phyloP scores from a whole-genome alignment of 2,888 invertebrate species.

The Branchellion lobata region DNA sequence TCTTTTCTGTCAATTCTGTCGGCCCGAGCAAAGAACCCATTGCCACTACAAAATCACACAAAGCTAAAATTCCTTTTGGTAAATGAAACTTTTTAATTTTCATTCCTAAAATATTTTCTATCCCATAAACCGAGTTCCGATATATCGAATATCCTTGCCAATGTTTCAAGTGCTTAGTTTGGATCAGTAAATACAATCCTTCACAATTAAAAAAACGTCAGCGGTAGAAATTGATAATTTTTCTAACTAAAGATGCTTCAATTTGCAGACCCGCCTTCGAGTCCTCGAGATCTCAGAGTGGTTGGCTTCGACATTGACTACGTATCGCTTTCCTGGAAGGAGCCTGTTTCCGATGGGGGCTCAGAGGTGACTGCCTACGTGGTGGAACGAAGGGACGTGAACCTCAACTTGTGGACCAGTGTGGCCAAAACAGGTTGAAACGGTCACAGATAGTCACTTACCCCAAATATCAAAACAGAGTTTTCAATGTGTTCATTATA shows the following conservation, averaged over 20 bases:
- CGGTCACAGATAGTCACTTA: neutral
- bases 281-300: slow-evolving; percentile 53
- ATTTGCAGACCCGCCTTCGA: slow-evolving; percentile 56
- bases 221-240: no score
- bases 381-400: slow-evolving; percentile 53
- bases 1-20: slow-evolving; percentile 81
- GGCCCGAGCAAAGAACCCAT: slow-evolving; percentile 66
- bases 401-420: slow-evolving; percentile 46
- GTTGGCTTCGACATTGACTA: slow-evolving; percentile 55
- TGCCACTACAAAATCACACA: slow-evolving; percentile 73
- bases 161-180: no score
- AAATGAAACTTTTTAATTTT: slow-evolving; percentile 57
- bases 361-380: slow-evolving; percentile 54
- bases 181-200: no score
- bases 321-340: slow-evolving; percentile 58
- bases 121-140: no score
- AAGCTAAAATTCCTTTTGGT: slow-evolving; percentile 67
- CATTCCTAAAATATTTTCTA: neutral
- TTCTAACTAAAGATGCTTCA: slow-evolving; percentile 4
- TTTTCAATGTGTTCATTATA: neutral
- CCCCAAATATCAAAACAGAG: neutral
- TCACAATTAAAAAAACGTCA: no score
- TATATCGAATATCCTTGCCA: no score
- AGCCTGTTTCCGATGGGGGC: slow-evolving; percentile 59
- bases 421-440: slow-evolving; percentile 40